Conservation (phyloP, 2,888 invertebrate species). For the Labia minor region DNA sequence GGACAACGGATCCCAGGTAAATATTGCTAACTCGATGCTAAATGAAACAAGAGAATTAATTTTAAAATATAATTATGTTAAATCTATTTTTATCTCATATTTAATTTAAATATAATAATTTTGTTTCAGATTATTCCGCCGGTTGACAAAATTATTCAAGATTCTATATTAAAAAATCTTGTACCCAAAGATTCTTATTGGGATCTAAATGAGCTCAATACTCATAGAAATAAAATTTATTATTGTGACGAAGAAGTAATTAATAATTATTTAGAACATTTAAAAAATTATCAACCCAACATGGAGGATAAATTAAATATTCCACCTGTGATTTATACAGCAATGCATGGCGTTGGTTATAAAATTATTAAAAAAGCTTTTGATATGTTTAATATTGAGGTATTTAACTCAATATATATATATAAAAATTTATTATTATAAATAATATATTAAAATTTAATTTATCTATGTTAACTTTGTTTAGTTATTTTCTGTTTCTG, state of each 20-base stretch:
- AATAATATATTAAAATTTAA: background rate
- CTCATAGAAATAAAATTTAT: constrained; percentile 57
- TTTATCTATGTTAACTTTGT: background rate
- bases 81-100: background rate
- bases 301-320: constrained; percentile 29
- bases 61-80: too few species aligned
- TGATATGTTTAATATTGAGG: background rate
- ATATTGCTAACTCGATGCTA: background rate
- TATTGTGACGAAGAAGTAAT: constrained; percentile 43
- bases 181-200: constrained; percentile 69
- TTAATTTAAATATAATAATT: constrained; percentile 14
- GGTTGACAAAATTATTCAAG: constrained; percentile 76
- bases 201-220: constrained; percentile 51
- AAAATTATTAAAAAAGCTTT: background rate
- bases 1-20: constrained; percentile 75
- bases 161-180: constrained; percentile 62
- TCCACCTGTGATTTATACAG: constrained; percentile 64
- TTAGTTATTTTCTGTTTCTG: constrained; percentile 38
- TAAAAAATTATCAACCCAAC: constrained; percentile 42
- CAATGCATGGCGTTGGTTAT: constrained; percentile 97
- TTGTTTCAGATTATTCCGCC: constrained; percentile 71
- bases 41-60: background rate
- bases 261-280: constrained; percentile 42
- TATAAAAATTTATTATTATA: too few species aligned
- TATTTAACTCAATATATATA: background rate